phyloP scores from a whole-genome alignment of 35 echinoderm and acorn worm genomes.

The Apostichopus californicus region DNA sequence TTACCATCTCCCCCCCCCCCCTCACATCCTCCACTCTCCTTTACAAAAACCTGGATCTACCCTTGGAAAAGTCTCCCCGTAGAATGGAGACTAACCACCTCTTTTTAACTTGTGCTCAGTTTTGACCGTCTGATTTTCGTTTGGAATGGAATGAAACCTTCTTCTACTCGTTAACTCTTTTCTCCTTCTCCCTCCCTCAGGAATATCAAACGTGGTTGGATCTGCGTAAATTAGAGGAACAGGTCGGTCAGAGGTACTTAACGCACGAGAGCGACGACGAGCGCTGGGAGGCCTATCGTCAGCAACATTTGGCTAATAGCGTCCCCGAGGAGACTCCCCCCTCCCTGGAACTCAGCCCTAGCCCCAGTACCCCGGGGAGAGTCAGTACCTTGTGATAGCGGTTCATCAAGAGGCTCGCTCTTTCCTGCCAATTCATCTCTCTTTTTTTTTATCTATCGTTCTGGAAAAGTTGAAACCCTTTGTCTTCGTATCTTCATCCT shows the following conservation, averaged over 20 bases:
- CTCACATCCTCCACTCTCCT: background rate
- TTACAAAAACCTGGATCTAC: no score
- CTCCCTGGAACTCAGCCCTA: constrained; percentile 11
- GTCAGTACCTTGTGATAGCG: constrained; percentile 82
- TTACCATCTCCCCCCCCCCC: no score
- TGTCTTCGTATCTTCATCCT: background rate
- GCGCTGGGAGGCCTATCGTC: constrained; percentile 86
- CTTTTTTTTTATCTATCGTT: background rate
- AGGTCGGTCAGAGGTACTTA: constrained; percentile 88
- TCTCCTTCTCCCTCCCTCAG: constrained; percentile 34
- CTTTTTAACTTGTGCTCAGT: no score
- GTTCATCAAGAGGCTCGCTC: background rate
- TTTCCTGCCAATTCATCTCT: background rate
- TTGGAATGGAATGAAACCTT: no score
- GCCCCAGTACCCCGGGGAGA: constrained; percentile 60
- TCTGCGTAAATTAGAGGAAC: constrained; percentile 78
- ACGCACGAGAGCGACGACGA: constrained; percentile 98
- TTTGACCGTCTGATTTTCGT: no score
- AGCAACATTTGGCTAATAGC: constrained; percentile 50
- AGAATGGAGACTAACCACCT: no score
- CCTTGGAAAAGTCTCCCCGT: no score
- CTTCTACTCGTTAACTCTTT: background rate
- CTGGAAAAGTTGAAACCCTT: background rate
- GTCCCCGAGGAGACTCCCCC: constrained; percentile 26
- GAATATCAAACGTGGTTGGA: constrained; percentile 96